These are phyloP conservation scores for Caenorhabditis wallacei DNA, from an alignment of 2,888 invertebrate species.

Conservation along the genomic window DNA sequence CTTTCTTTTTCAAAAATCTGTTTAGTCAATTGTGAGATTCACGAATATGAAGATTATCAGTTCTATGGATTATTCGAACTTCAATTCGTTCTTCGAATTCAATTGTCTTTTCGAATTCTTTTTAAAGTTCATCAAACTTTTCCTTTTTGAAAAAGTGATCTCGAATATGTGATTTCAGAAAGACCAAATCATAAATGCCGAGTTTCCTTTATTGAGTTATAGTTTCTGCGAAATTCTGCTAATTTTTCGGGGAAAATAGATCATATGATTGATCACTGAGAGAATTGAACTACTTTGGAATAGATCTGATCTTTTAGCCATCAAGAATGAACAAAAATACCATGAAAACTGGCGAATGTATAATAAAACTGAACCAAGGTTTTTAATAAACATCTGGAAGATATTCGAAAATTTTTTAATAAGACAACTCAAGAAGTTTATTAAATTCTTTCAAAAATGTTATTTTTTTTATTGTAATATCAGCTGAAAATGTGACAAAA, in stretches of 20 bases:
- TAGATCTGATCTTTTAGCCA: no score
- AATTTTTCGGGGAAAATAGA: background rate
- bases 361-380: no score
- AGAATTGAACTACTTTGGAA: no score
- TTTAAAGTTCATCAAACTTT: background rate
- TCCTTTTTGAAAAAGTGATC: background rate
- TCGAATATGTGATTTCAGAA: background rate
- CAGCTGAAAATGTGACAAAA: background rate
- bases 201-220: background rate
- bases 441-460: no score
- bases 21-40: conserved; percentile 20
- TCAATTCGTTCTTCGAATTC: conserved; percentile 7
- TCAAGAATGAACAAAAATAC: no score
- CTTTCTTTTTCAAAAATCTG: conserved; percentile 16
- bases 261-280: no score
- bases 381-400: no score
- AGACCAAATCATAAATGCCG: no score
- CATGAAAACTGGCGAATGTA: no score
- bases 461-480: no score
- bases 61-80: conserved; percentile 12
- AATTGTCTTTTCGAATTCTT: background rate
- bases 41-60: conserved; percentile 11
- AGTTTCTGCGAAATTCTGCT: background rate
- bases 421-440: no score
- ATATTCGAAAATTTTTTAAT: no score